These are phyloP conservation scores for Didymodactylos carnosus DNA, from an alignment of 2,888 invertebrate species.

Conservation along the genomic window DNA sequence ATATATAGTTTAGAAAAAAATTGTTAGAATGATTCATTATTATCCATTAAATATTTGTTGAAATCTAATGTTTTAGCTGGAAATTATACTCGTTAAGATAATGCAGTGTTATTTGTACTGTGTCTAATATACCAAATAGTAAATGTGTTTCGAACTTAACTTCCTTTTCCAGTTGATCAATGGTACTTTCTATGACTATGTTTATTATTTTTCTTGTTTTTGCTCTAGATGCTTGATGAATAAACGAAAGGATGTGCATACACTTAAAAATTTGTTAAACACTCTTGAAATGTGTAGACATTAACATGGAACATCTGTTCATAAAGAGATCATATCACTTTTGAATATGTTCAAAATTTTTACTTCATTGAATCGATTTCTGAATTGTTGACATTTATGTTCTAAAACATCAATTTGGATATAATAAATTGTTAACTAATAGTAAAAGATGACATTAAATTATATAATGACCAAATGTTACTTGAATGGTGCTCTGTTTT, in stretches of 20 bases:
- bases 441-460: conserved; percentile 64
- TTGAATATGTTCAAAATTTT: not conserved
- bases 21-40: not conserved
- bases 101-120: not conserved
- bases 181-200: not conserved
- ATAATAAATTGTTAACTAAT: conserved; percentile 76
- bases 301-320: not conserved
- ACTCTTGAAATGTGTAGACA: not conserved
- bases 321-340: not conserved
- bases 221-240: not conserved
- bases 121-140: not conserved
- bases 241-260: not conserved
- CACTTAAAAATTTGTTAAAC: not conserved
- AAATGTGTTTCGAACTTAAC: not conserved
- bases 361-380: not conserved
- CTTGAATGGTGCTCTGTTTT: conserved; percentile 27
- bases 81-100: not conserved
- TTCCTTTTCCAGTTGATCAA: not conserved
- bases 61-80: not conserved
- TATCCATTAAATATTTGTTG: not conserved
- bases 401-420: conserved; percentile 42
- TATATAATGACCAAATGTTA: conserved; percentile 50
- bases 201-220: not conserved
- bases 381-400: not conserved
- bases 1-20: too few relatives aligned